Percentiles rank a stretch among this genome's conserved stretches.
phyloP scores from a whole-genome alignment of 2,888 invertebrate genomes.

The Agrotis segetum region DNA sequence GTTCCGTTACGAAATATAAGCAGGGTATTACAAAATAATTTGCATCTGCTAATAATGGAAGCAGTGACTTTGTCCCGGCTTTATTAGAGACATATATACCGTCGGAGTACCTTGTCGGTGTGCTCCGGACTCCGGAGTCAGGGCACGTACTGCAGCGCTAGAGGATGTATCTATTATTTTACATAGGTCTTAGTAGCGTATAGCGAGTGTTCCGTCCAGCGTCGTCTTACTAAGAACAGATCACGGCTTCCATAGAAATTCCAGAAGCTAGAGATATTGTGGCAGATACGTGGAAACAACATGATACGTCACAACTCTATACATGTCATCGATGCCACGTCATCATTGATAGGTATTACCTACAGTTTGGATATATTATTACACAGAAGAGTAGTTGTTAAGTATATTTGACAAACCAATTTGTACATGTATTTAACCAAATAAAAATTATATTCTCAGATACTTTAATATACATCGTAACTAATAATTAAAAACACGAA shows the following conservation, averaged over 20 bases:
- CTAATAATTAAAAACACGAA: no score
- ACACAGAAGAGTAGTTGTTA: no score
- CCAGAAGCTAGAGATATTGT: no score
- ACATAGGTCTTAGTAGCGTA: constrained; percentile 65
- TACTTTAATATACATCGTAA: no score
- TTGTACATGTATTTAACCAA: not conserved
- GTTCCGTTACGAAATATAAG: constrained; percentile 56
- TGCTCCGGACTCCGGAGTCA: constrained; percentile 67
- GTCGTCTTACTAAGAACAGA: not conserved
- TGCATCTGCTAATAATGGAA: constrained; percentile 63
- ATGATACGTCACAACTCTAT: not conserved
- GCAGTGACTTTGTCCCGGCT: constrained; percentile 53
- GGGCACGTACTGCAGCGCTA: constrained; percentile 73
- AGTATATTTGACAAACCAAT: constrained; percentile 3
- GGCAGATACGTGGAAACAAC: not conserved
- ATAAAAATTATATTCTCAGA: not conserved
- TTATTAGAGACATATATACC: constrained; percentile 57
- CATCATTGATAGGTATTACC: not conserved
- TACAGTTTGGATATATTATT: no score
- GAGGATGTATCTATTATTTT: constrained; percentile 74
- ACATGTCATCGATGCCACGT: not conserved
- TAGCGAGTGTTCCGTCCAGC: not conserved
- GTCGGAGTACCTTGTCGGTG: constrained; percentile 10
- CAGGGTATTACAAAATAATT: constrained; percentile 64
- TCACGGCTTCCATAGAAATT: not conserved